Evolutionary conservation across 2,888 invertebrate genomes (phyloP).

Genomic region (Paralinhomoeus sp.): DNA sequence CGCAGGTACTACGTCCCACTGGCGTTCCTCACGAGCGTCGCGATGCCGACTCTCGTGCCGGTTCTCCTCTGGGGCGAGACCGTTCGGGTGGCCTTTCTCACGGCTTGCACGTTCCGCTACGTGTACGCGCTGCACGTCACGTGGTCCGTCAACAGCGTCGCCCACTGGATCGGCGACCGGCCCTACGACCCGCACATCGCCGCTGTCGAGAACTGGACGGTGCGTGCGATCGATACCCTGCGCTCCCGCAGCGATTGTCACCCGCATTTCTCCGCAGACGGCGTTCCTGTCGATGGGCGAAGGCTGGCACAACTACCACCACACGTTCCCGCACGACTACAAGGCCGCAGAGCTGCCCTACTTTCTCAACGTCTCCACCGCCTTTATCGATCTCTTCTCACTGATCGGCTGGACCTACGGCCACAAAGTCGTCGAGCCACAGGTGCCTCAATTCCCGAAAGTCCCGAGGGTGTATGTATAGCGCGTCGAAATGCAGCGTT

Average conservation of each 20-base stretch:
- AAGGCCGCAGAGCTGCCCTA: too few relatives aligned
- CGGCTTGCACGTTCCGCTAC: slow-evolving; percentile 44
- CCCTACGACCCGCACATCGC: slow-evolving; percentile 25
- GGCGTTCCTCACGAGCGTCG: slow-evolving; percentile 53
- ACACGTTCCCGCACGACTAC: too few relatives aligned
- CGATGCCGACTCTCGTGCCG: slow-evolving; percentile 53
- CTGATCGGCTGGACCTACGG: slow-evolving; percentile 25
- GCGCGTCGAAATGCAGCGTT: too few relatives aligned
- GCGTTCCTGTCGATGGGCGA: too few relatives aligned
- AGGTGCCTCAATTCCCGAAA: not conserved
- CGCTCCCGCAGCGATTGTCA: too few relatives aligned
- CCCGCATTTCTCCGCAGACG: too few relatives aligned
- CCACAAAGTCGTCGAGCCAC: slow-evolving; percentile 11
- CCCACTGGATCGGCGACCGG: slow-evolving; percentile 7
- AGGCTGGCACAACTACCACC: too few relatives aligned
- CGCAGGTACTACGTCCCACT: slow-evolving; percentile 45
- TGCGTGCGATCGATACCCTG: too few relatives aligned
- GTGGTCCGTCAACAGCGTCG: slow-evolving; percentile 31
- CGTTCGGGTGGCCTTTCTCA: slow-evolving; percentile 49
- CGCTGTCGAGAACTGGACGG: slow-evolving; percentile 8
- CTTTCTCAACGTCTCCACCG: too few relatives aligned
- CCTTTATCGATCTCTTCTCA: slow-evolving; percentile 27
- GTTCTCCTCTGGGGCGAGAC: slow-evolving; percentile 57
- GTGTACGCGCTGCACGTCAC: slow-evolving; percentile 61
- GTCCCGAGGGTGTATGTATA: too few relatives aligned